Evolutionary conservation across 2,797 vertebrate genomes (phyloP), one percentile per base, ranked within the genome.

Genomic region (Chaunax sp.): DNA sequence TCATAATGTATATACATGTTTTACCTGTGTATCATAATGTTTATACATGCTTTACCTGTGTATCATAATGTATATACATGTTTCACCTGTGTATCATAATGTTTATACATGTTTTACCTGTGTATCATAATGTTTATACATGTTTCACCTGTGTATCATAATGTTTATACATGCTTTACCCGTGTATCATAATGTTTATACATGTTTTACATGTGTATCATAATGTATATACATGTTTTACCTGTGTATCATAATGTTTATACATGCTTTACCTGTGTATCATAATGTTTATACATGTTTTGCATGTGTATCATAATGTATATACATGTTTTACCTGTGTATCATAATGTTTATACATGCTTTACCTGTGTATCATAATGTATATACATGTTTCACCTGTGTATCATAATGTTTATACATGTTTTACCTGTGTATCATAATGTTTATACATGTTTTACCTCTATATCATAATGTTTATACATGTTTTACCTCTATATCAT

Each of bases 11-110:
- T 14, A 12, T 37, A 19, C 10, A 4, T 18, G 3, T 5, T 47
- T 65, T 80, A 93, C 93, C 92, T 87, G 72, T 53, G 89, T 41
- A 41, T n/a, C n/a, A n/a, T n/a, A n/a, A n/a, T n/a, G n/a, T n/a
- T n/a, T n/a, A n/a, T n/a, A n/a, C n/a, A n/a, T n/a, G n/a, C n/a
- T n/a, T n/a, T n/a, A n/a, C n/a, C n/a, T n/a, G n/a, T 30, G 28
- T 9, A 30, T 41, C 10, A 41, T 28, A 28, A 25, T 46, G 7
- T 30, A 12, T 14, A 12, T 37, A 19, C 10, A 4, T 18, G 3
- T 5, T 47, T 65, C 79, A 93, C 93, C 92, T 87, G 72, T 53
- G 89, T 41, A 41, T 41, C 10, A 41, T 28, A 28, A 25, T 46
- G 7, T 30, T 9, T 14, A 12, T 37, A 19, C 10, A 4, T 18